These are phyloP conservation scores for Meandrusa payeni DNA, from an alignment of 2,888 invertebrate species.

Conservation along the genomic window DNA sequence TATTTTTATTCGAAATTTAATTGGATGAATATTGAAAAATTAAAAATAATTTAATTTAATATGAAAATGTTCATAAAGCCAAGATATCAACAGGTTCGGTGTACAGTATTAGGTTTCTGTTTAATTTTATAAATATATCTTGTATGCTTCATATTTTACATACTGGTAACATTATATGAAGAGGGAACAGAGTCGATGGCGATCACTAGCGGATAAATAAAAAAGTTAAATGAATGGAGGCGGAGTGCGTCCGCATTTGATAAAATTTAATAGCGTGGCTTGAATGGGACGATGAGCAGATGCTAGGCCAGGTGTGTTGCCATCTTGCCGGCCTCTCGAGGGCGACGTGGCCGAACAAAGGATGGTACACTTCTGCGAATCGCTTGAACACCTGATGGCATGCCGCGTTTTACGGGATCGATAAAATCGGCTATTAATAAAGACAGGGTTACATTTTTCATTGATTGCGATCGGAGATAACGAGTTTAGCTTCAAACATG, in stretches of 20 bases:
- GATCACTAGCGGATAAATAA: constrained; percentile 31
- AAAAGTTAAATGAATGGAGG: constrained; percentile 60
- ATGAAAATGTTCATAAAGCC: too few relatives aligned
- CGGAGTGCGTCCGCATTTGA: constrained; percentile 61
- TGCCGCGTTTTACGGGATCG: background rate
- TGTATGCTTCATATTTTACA: background rate
- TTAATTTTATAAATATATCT: background rate
- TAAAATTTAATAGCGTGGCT: constrained; percentile 58
- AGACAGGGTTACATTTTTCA: constrained; percentile 10
- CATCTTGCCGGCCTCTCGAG: constrained; percentile 38
- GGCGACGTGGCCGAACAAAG: constrained; percentile 32
- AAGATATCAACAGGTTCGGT: too few relatives aligned
- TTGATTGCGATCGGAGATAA: constrained; percentile 16
- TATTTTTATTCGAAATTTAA: too few relatives aligned
- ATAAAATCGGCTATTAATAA: constrained; percentile 20
- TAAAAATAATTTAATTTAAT: too few relatives aligned
- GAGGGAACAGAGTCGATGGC: background rate
- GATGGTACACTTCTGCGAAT: constrained; percentile 21
- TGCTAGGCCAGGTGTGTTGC: constrained; percentile 62
- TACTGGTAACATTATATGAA: background rate
- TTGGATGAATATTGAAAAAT: too few relatives aligned
- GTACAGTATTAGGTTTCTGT: too few relatives aligned
- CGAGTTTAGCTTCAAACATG: constrained; percentile 9
- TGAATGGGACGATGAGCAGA: constrained; percentile 62
- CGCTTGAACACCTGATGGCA: constrained; percentile 18